Evolutionary conservation across 2,888 invertebrate species (phyloP).

Genomic region (Luperina testacea): DNA sequence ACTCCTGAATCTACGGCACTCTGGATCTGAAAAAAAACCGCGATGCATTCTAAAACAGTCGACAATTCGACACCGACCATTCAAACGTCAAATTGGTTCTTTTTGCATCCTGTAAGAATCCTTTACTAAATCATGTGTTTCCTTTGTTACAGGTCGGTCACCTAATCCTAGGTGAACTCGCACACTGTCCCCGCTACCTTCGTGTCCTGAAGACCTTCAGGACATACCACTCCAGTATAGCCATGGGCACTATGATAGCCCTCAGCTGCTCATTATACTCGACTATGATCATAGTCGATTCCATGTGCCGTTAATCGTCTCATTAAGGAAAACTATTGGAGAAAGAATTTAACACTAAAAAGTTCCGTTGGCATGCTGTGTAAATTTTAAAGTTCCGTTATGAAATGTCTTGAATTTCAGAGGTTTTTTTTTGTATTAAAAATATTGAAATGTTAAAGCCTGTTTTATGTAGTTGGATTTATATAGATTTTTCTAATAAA

Average conservation of each 20-base stretch:
- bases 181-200: slow-evolving; percentile 94
- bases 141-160: slow-evolving; percentile 90
- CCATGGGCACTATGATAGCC: slow-evolving; percentile 93
- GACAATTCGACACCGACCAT: background rate
- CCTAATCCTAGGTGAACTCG: slow-evolving; percentile 92
- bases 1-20: background rate
- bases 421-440: slow-evolving; percentile 8
- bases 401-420: slow-evolving; percentile 31
- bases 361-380: slow-evolving; percentile 63
- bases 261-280: slow-evolving; percentile 87
- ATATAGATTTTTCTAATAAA: background rate
- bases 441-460: slow-evolving; percentile 18
- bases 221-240: slow-evolving; percentile 93
- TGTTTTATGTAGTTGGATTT: slow-evolving; percentile 23
- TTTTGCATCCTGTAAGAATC: background rate
- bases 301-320: slow-evolving; percentile 80
- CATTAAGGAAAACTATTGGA: slow-evolving; percentile 43
- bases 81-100: background rate
- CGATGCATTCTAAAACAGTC: background rate
- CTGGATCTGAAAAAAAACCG: background rate
- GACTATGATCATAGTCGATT: slow-evolving; percentile 86
- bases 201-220: slow-evolving; percentile 94
- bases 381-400: slow-evolving; percentile 46
- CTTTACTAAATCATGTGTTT: slow-evolving; percentile 30
- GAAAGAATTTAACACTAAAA: slow-evolving; percentile 21